Conservation (phyloP, 37 sponge, comb jelly and placozoan genomes). For the Ianthella basta region DNA sequence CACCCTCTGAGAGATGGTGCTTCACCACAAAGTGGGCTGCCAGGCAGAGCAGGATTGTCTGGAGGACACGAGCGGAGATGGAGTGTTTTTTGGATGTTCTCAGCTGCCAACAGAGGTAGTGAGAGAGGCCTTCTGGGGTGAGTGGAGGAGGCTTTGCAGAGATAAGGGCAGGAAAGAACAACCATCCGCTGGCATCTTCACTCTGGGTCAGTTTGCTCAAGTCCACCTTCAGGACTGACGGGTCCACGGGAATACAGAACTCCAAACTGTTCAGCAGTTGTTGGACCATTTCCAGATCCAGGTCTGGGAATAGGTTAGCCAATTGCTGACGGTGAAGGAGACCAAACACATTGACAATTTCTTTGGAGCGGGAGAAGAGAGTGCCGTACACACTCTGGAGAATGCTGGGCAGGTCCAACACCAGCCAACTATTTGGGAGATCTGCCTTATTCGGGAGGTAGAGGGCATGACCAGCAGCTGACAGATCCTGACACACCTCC, state of each 20-base stretch:
- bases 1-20: background rate
- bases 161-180: constrained; percentile 13
- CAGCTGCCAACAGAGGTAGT: constrained; percentile 11
- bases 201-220: background rate
- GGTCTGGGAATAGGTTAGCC: background rate
- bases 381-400: constrained; percentile 20
- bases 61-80: constrained; percentile 8
- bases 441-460: background rate
- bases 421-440: background rate
- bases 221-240: background rate
- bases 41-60: constrained; percentile 6
- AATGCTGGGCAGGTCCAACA: background rate
- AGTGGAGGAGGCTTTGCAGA: background rate
- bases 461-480: constrained; percentile 3
- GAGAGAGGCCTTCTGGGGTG: background rate
- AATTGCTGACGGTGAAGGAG: no score
- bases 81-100: background rate
- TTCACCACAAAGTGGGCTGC: background rate
- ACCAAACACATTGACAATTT: no score
- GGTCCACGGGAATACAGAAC: background rate
- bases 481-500: constrained; percentile 7
- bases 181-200: background rate
- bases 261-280: background rate
- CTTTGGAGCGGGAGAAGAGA: no score
- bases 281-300: background rate